These are phyloP conservation scores for Holcopasites calliopsidis DNA, from an alignment of 1,140 invertebrate species.

Conservation along the genomic window DNA sequence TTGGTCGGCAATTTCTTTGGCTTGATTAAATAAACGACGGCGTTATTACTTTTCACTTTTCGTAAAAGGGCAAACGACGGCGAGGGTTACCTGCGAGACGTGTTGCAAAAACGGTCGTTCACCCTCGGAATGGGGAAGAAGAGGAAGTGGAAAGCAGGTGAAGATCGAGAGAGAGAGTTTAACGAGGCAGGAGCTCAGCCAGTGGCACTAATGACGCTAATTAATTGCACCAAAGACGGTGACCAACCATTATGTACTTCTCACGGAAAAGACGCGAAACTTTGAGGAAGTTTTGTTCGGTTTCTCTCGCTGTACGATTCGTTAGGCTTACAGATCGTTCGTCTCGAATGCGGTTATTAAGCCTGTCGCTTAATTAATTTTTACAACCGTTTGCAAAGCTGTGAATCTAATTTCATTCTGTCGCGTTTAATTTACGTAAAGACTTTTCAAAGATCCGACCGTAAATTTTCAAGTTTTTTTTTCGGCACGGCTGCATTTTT, in stretches of 20 bases:
- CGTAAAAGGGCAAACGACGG: background rate
- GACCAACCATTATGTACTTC: slow-evolving; percentile 66
- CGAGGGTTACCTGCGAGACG: background rate
- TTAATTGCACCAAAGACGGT: slow-evolving; percentile 72
- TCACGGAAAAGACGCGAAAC: slow-evolving; percentile 66
- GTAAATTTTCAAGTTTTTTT: too few species aligned
- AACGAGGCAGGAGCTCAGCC: slow-evolving; percentile 67
- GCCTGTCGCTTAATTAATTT: background rate
- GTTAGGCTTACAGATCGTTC: slow-evolving; percentile 34
- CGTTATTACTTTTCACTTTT: background rate
- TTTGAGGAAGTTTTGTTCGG: slow-evolving; percentile 48
- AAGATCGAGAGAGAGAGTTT: slow-evolving; percentile 54
- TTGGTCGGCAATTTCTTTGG: too few species aligned
- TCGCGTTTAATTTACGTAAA: too few species aligned
- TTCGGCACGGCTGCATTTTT: too few species aligned
- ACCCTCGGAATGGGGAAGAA: slow-evolving; percentile 18
- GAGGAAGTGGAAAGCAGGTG: slow-evolving; percentile 19
- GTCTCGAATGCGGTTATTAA: background rate
- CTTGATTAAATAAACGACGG: background rate
- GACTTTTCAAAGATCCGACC: too few species aligned
- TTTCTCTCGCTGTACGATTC: slow-evolving; percentile 13
- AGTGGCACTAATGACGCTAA: slow-evolving; percentile 75
- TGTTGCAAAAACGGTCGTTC: slow-evolving; percentile 64
- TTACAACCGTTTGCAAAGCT: too few species aligned
- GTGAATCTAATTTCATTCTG: too few species aligned